Conservation (phyloP, 2,113 vertebrate species). For the Dasyurus viverrinus region DNA sequence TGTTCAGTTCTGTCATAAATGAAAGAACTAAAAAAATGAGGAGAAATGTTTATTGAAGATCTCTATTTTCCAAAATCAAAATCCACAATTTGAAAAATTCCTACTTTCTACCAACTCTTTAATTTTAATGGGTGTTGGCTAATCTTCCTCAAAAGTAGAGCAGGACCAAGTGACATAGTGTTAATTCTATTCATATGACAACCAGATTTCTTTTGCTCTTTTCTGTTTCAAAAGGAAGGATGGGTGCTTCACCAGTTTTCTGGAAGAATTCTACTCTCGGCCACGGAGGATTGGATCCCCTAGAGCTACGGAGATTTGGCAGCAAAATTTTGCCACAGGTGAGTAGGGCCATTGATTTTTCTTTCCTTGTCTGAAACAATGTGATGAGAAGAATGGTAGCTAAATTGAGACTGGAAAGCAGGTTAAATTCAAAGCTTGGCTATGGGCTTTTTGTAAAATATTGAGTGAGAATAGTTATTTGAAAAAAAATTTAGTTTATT, state of each 20-base stretch:
- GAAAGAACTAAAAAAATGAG: not conserved
- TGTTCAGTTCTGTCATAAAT: not conserved
- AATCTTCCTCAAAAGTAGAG: conserved; percentile 45
- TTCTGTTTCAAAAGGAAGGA: conserved; percentile 79
- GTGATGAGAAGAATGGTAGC: conserved; percentile 38
- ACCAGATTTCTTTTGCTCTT: conserved; percentile 70
- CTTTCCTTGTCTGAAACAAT: conserved; percentile 71
- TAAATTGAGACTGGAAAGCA: conserved; percentile 60
- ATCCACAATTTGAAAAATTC: not conserved
- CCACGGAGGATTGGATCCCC: conserved; percentile 75
- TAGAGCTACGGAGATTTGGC: conserved; percentile 72
- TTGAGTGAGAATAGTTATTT: conserved; percentile 9
- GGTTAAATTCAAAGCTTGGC: conserved; percentile 49
- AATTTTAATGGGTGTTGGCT: conserved; percentile 44
- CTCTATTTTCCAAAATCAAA: not conserved
- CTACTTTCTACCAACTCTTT: not conserved
- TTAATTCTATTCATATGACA: conserved; percentile 74
- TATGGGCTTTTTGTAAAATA: conserved; percentile 24
- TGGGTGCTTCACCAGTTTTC: conserved; percentile 78
- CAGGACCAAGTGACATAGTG: conserved; percentile 62
- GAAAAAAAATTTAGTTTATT: not conserved
- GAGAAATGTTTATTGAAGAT: not conserved
- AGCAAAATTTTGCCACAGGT: conserved; percentile 77
- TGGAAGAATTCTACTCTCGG: conserved; percentile 75
- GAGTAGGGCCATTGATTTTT: conserved; percentile 61